Evolutionary conservation across 2,797 vertebrate genomes (phyloP).

Genomic region (Danio jaintianensis): DNA sequence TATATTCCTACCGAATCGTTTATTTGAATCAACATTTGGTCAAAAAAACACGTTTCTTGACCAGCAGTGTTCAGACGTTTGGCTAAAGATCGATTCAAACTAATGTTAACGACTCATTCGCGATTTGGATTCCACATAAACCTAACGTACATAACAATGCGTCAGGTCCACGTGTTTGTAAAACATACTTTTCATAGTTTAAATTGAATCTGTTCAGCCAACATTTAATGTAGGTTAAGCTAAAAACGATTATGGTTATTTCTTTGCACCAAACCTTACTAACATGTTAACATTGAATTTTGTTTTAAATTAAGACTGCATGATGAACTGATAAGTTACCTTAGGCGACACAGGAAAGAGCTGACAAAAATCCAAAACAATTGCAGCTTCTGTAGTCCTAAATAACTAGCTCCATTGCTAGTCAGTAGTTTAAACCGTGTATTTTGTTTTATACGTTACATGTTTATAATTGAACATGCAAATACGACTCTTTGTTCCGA

Average conservation of each 20-base stretch:
- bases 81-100: background rate
- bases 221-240: background rate
- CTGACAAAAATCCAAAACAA: background rate
- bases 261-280: background rate
- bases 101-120: background rate
- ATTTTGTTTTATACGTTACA: background rate
- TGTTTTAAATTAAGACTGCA: background rate
- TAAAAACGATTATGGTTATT: background rate
- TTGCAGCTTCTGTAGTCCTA: background rate
- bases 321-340: background rate
- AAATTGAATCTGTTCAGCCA: background rate
- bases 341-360: background rate
- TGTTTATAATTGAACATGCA: background rate
- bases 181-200: background rate
- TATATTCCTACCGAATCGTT: conserved; percentile 1
- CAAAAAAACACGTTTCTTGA: background rate
- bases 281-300: no score
- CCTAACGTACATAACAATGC: background rate
- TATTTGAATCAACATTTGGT: no score
- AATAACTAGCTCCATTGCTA: background rate
- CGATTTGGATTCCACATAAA: background rate
- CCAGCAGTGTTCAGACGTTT: background rate
- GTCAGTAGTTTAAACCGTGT: background rate
- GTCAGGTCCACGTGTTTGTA: background rate
- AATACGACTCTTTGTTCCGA: background rate